Conservation (phyloP, 2,888 invertebrate genomes). For the Brenthis daphne region DNA sequence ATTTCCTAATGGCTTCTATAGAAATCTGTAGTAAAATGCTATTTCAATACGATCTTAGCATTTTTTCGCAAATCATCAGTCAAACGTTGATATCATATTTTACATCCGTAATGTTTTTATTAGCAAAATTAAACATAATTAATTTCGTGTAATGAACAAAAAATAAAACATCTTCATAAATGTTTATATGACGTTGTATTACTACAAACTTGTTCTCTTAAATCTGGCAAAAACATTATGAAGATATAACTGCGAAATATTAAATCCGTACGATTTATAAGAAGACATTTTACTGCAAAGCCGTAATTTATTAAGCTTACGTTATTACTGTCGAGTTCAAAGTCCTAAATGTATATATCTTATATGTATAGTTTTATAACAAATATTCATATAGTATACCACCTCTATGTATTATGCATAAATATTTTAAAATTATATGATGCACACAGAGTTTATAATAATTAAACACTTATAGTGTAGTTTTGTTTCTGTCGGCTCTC, state of each 20-base stretch:
- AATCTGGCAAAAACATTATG: slow-evolving; percentile 3
- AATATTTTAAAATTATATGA: too few relatives aligned
- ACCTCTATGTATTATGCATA: too few relatives aligned
- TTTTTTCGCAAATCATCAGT: not conserved
- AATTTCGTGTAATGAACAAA: slow-evolving; percentile 7
- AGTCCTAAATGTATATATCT: slow-evolving; percentile 24
- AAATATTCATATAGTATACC: not conserved
- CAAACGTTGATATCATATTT: not conserved
- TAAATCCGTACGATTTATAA: slow-evolving; percentile 9
- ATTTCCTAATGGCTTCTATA: slow-evolving; percentile 31
- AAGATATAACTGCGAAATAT: slow-evolving; percentile 7
- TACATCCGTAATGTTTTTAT: slow-evolving; percentile 1
- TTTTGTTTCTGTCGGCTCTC: too few relatives aligned
- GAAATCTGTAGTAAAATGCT: not conserved
- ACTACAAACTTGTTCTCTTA: not conserved
- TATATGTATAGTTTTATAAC: slow-evolving; percentile 8
- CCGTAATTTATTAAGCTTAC: slow-evolving; percentile 6
- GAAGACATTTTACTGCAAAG: slow-evolving; percentile 4
- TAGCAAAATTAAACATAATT: slow-evolving; percentile 4
- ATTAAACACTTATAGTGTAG: too few relatives aligned
- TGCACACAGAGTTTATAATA: too few relatives aligned
- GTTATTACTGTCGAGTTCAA: slow-evolving; percentile 27
- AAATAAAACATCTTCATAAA: slow-evolving; percentile 6
- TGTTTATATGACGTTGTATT: not conserved
- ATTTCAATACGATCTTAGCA: not conserved